Base-by-base conservation (phyloP, 2,888 invertebrate species). In the Sinotaia quadrata region DNA sequence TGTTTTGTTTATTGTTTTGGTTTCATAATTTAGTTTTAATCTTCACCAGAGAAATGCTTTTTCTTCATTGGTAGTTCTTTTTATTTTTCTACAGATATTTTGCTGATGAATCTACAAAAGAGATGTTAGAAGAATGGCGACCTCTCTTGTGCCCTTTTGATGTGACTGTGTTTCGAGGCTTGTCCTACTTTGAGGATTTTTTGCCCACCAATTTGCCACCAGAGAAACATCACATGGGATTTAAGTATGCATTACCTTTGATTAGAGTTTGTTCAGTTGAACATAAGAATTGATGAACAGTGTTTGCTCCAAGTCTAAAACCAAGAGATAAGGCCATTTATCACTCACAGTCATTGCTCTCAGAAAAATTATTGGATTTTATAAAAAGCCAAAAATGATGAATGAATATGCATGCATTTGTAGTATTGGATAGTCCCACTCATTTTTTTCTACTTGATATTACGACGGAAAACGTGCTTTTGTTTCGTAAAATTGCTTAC, bases 61-160 rank as follows among this genome's bases (percentile, higher is more conserved):
- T 15, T 18, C 12, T 18, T 52, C 21, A 52, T 10, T 52, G 24
- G 52, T 8, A 21, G n/a, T 44, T 58, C 47, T 31, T 7, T 21
- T 44, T 51, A 56, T 63, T 4, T 2, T 61, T n/a, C n/a, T 5
- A 12, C 69, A 86, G 87, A 12, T 88, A 86, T 72, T 88, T 88
- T 71, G 78, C 86, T 18, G 71, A 80, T 29, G 90, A 90, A 41
- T 92, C 95, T 0, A 95, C 95, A 0, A 91, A 92, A 87, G 96
- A 97, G 89, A 95, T 97, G 82, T 88, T 97, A 63, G 94, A 93
- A 67, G 93, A 94, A 87, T 91, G 94, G 85, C 90, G 93, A 63
- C 96, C 96, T 0, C 91, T 91, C 78, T 88, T 97, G 63, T 94
- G 93, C 83, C 95, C 95, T 0, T 93, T 93, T 89, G 90, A 90